Conservation (phyloP, 2,113 vertebrate species). For the Bagarius yarrelli region DNA sequence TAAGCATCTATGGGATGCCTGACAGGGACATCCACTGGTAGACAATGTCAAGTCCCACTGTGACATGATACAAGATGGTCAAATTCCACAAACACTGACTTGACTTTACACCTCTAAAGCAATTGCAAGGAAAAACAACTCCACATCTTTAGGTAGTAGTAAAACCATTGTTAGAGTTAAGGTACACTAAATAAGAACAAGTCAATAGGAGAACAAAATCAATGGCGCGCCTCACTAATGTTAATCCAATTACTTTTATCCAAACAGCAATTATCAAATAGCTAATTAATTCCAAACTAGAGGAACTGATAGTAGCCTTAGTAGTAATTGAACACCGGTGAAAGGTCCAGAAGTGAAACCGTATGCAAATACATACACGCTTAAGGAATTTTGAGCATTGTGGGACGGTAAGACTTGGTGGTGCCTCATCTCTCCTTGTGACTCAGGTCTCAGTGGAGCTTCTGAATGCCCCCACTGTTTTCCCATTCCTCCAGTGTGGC, state of each 20-base stretch:
- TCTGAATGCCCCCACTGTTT: conserved; percentile 46
- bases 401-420: conserved; percentile 42
- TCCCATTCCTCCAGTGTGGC: conserved; percentile 35
- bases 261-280: not conserved
- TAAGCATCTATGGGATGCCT: too few relatives aligned
- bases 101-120: not conserved
- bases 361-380: not conserved
- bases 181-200: not conserved
- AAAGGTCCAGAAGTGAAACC: not conserved
- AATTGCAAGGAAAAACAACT: not conserved
- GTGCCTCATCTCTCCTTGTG: conserved; percentile 36
- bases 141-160: not conserved
- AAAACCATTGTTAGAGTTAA: not conserved
- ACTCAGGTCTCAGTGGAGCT: conserved; percentile 17
- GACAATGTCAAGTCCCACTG: conserved; percentile 4
- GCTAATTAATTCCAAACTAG: not conserved
- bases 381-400: conserved; percentile 19
- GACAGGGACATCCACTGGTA: not conserved
- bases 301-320: not conserved
- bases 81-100: not conserved
- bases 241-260: not conserved
- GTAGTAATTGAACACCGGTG: not conserved
- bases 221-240: too few relatives aligned
- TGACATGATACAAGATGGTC: not conserved
- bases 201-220: too few relatives aligned